These are phyloP conservation scores for Nannospalax galili DNA, from an alignment of 2,113 vertebrate genomes.

Conservation along the genomic window DNA sequence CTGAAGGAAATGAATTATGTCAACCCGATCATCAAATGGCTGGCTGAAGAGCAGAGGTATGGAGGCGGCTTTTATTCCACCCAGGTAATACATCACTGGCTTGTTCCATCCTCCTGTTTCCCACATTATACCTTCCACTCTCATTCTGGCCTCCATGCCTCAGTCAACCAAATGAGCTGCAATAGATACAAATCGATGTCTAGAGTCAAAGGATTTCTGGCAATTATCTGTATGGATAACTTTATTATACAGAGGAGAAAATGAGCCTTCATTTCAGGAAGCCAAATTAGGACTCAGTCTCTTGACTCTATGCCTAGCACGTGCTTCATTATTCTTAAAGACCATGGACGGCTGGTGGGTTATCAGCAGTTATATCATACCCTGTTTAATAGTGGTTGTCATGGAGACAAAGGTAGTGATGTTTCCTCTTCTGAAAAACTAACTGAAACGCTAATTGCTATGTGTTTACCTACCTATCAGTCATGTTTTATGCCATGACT, in stretches of 20 bases:
- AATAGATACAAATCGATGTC: not conserved
- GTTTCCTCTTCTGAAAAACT: not conserved
- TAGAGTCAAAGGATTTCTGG: not conserved
- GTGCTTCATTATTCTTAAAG: constrained; percentile 28
- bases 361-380: not conserved
- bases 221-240: not conserved
- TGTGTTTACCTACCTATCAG: not conserved
- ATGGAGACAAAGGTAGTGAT: not conserved
- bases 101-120: not conserved
- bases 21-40: constrained; percentile 91
- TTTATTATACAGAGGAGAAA: not conserved
- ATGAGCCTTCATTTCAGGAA: not conserved
- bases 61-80: constrained; percentile 93
- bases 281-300: not conserved
- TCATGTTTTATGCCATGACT: not conserved
- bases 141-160: not conserved
- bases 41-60: constrained; percentile 93
- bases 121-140: not conserved
- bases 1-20: constrained; percentile 88
- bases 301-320: not conserved
- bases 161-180: not conserved
- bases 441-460: not conserved
- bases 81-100: constrained; percentile 86
- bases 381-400: not conserved
- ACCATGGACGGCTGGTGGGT: not conserved